Evolutionary conservation across 2,888 invertebrate species (phyloP), one percentile per base, ranked within the genome.

Genomic region (Oeneis ivallda): DNA sequence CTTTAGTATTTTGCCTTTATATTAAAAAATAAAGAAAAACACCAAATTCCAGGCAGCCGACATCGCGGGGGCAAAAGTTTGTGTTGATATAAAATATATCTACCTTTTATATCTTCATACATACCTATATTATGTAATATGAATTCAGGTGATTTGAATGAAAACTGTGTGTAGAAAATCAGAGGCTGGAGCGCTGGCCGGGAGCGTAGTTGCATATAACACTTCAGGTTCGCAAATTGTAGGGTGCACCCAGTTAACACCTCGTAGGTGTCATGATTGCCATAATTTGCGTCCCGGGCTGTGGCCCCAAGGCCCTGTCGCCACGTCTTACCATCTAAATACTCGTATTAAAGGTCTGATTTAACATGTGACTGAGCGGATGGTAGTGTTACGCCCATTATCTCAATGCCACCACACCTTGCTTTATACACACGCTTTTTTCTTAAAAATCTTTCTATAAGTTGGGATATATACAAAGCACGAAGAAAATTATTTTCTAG

Each of bases 221-320:
- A 72, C 75, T 80, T 79, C 85, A 86, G 83, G 85, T 85, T 81
- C 74, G 78, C 80, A 91, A 92, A 92, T 91, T 92, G 85, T 73
- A 85, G 90, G 90, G 84, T 86, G 78, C 79, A 73, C 70, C 74
- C 87, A 86, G 92, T 92, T 92, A 92, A 89, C 92, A 86, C 91
- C 92, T 92, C 82, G 80, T 83, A 92, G 92, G 92, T 92, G 92
- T 92, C 86, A 86, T 83, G 83, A 92, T 92, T 91, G 92, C 92
- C 87, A 84, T 92, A 91, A 92, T 92, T 92, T 90, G 87, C 86
- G 82, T 81, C 80, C 75, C 79, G 75, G 80, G 79, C 80, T 79
- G 70, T 77, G 74, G 83, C 91, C 89, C 69, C 80, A 79, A 86
- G 92, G 87, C 81, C 75, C 83, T 89, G 91, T 92, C 92, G 85